These are phyloP conservation scores for Symphodus melops DNA, from an alignment of 2,113 vertebrate genomes.

Conservation along the genomic window DNA sequence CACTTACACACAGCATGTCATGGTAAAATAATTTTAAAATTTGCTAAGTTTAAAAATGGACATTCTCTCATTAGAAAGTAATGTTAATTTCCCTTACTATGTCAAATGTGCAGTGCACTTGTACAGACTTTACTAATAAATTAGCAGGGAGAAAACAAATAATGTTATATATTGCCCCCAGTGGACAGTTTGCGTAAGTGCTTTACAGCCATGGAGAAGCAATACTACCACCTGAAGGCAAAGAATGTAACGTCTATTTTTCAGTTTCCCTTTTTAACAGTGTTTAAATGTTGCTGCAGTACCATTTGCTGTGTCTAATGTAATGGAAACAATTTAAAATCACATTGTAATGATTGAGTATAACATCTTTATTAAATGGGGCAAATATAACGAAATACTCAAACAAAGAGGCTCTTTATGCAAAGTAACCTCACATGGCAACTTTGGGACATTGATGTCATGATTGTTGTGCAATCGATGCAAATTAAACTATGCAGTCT, in stretches of 20 bases:
- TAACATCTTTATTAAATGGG: slow-evolving; percentile 53
- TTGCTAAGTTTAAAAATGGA: slow-evolving; percentile 39
- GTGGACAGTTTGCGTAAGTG: slow-evolving; percentile 35
- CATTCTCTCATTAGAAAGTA: neutral
- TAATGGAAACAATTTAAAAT: slow-evolving; percentile 64
- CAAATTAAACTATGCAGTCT: slow-evolving; percentile 7
- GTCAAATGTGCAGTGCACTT: slow-evolving; percentile 25
- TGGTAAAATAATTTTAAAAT: slow-evolving; percentile 42
- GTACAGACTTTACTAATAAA: slow-evolving; percentile 39
- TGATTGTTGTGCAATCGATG: slow-evolving; percentile 14
- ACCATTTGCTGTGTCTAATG: slow-evolving; percentile 70
- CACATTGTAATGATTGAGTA: slow-evolving; percentile 64
- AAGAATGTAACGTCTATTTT: neutral
- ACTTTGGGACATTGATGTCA: slow-evolving; percentile 7
- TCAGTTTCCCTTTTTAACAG: slow-evolving; percentile 20
- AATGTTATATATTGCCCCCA: slow-evolving; percentile 40
- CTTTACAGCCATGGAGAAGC: slow-evolving; percentile 14
- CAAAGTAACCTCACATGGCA: slow-evolving; percentile 16
- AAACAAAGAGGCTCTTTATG: slow-evolving; percentile 30
- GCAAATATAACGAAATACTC: slow-evolving; percentile 55
- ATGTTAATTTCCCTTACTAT: slow-evolving; percentile 46
- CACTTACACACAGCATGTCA: slow-evolving; percentile 49
- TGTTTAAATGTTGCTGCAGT: slow-evolving; percentile 44
- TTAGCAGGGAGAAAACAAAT: slow-evolving; percentile 5
- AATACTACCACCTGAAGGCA: slow-evolving; percentile 75